Percentiles rank a stretch among this genome's conserved stretches.
These are phyloP conservation scores for Eulemur mongoz DNA, from an alignment of 2,797 vertebrate species.

Conservation along the genomic window DNA sequence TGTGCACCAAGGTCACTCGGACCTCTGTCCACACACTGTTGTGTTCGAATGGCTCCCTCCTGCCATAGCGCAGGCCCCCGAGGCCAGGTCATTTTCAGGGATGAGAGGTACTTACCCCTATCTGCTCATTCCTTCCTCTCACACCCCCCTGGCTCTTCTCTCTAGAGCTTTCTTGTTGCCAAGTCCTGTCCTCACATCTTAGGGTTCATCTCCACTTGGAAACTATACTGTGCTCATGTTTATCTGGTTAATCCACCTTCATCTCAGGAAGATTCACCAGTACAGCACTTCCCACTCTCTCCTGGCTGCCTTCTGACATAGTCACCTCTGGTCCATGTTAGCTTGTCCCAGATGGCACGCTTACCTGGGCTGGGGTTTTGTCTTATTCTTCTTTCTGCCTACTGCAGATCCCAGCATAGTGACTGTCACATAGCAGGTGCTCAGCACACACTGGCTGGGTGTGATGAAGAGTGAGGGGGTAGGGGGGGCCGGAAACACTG, in stretches of 20 bases:
- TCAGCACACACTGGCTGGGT: background rate
- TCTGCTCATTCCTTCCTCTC: background rate
- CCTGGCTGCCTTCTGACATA: background rate
- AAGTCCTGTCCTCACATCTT: background rate
- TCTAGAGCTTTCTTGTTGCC: background rate
- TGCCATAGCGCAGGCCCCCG: background rate
- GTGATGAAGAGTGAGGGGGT: background rate
- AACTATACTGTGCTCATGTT: background rate
- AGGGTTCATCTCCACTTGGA: background rate
- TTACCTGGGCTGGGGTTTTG: background rate
- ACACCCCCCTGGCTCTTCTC: background rate
- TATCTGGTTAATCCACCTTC: background rate
- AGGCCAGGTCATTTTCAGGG: background rate
- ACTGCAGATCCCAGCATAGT: background rate
- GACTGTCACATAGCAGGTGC: background rate
- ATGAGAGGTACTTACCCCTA: background rate
- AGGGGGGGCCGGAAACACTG: background rate
- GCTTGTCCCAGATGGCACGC: background rate
- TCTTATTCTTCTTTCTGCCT: background rate
- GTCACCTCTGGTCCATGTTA: background rate
- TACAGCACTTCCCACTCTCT: background rate
- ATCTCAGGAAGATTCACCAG: background rate
- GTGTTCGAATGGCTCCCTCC: background rate
- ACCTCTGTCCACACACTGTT: background rate
- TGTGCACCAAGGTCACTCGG: background rate